Evolutionary conservation across 2,113 vertebrate genomes (phyloP), one percentile per base, ranked within the genome.

Genomic region (Vulpes lagopus): DNA sequence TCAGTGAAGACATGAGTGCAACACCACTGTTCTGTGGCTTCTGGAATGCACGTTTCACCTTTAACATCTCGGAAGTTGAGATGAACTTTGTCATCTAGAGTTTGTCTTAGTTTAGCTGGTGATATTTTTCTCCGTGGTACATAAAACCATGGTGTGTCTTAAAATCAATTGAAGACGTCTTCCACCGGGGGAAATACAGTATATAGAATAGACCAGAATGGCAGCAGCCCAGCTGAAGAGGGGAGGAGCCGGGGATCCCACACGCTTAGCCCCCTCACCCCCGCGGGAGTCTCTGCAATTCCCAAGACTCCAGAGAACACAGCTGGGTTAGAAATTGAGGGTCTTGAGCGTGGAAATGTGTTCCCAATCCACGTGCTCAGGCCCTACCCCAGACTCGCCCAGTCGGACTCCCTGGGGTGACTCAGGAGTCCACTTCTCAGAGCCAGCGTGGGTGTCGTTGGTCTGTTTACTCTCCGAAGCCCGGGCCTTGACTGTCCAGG

Each of bases 181-280:
- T 30, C 5, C 35, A 15, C 17, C 30, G 0, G 17, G 32, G 60
- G 17, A 38, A 49, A 43, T 15, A 27, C 23, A 49, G 53, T 3
- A 11, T 23, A 0, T 9, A 82, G 89, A 11, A 11, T 9, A 57
- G 73, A 30, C 0, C 14, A 43, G 27, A 10, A 23, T 5, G 35
- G 10, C 0, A 4, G 20, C 5, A 14, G 76, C 49, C 11, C 22
- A 32, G 11, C 0, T 5, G 38, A 27, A 78, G 60, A 60, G 73
- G 0, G 25, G 11, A 67, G 22, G 49, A 62, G 20, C 16, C 35
- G 11, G 55, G 51, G 73, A 35, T 30, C 55, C 53, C 60, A 9
- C 71, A 8, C 0, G 0, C 49, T 35, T 11, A 4, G 30, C 38
- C 12, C 57, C 32, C 2, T 32, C 22, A 32, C 6, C n/a, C 30